Percentiles rank a stretch among this genome's conserved stretches.
Evolutionary conservation across 2,113 vertebrate species (phyloP).

Genomic region (Zapornia atra): DNA sequence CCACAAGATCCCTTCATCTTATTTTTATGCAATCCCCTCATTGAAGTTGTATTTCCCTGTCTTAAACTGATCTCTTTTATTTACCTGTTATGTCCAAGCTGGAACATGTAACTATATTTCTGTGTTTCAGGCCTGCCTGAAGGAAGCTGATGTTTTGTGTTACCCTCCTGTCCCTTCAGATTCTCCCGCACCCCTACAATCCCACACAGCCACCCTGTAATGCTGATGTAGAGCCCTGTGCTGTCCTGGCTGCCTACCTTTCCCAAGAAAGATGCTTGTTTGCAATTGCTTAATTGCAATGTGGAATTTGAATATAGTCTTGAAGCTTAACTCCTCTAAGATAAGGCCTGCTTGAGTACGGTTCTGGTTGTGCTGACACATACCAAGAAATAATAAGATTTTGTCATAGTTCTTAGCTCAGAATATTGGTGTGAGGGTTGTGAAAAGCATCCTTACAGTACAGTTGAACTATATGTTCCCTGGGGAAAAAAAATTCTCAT

Average conservation of each 20-base stretch:
- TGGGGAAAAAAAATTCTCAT: neutral
- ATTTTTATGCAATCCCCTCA: neutral
- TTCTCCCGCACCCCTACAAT: neutral
- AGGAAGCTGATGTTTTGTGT: neutral
- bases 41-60: neutral
- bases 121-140: neutral
- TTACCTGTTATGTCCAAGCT: neutral
- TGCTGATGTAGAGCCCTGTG: accelerated
- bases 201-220: too few species aligned
- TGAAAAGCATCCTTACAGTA: neutral
- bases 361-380: neutral
- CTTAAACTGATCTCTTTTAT: neutral
- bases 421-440: neutral
- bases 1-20: neutral
- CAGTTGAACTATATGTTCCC: neutral
- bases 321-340: neutral
- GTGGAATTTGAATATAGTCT: neutral
- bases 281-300: neutral
- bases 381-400: neutral
- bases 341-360: neutral
- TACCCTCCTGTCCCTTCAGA: neutral
- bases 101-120: neutral
- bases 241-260: neutral
- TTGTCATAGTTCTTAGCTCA: neutral
- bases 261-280: neutral